Base-by-base conservation (phyloP, 2,888 invertebrate genomes). In the Rambutsinella grinnellia region DNA sequence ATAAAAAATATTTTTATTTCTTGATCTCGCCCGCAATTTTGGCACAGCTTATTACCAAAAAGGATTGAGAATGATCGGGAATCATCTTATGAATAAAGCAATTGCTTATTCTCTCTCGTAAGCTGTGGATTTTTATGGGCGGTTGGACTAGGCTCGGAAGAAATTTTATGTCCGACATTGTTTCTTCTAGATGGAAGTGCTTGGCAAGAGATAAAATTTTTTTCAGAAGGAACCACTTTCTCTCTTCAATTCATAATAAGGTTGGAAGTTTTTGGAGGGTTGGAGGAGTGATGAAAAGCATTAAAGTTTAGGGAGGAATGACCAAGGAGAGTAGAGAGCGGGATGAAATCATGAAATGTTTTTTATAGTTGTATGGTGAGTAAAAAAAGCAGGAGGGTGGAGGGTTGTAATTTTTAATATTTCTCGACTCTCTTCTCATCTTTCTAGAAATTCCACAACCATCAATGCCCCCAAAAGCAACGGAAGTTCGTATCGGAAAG, bases 371-470 rank as follows among this genome's bases (percentile, higher is more conserved):
- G n/a, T n/a, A 54, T 47, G 46, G 47, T 27, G 57, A 21, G 57
- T n/a, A n/a, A 27, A 57, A 47, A n/a, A 66, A 27, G 49, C 28
- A 24, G 54, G 61, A 60, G 61, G 23, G 51, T 61, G 51, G 69
- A 61, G 54, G 61, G n/a, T n/a, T n/a, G n/a, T n/a, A n/a, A n/a
- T n/a, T 53, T 56, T 23, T 47, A 61, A 72, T 56, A 58, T 76
- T 76, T 54, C 46, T 67, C 63, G 63, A 19, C 82, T 82, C 76
- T 84, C 83, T 86, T 84, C n/a, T n/a, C n/a, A n/a, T n/a, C n/a
- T 76, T 90, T 90, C 81, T 90, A 95, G 95, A 94, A 90, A 95
- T 95, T 86, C 94, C 94, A 67, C 91, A 94, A 90, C 94, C 94
- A 74, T 94, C 95, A 78, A 92, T 92, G 74, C 92, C 94, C 80